Conservation (phyloP, 2,888 invertebrate species). For the Orgyia antiqua region DNA sequence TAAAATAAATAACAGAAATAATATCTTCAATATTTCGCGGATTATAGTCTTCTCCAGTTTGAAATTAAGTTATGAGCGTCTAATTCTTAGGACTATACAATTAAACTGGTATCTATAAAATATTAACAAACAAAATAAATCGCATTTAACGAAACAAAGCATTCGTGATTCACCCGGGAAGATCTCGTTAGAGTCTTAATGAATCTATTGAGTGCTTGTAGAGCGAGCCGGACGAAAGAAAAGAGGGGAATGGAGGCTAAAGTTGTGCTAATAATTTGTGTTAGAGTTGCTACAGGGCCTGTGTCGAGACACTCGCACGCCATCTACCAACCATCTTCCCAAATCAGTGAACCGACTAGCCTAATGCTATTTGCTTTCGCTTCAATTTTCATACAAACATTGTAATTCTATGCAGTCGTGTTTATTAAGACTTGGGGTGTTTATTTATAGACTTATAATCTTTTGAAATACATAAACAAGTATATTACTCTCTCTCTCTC, state of each 20-base stretch:
- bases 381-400: constrained; percentile 38
- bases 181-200: constrained; percentile 75
- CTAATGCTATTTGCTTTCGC: constrained; percentile 52
- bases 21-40: no score
- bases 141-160: constrained; percentile 71
- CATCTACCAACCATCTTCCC: constrained; percentile 24
- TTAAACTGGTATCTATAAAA: constrained; percentile 29
- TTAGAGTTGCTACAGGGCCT: constrained; percentile 29
- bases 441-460: not conserved
- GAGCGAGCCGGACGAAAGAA: constrained; percentile 63
- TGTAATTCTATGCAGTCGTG: constrained; percentile 27
- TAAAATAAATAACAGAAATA: no score
- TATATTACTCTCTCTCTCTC: no score
- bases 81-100: constrained; percentile 5
- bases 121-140: constrained; percentile 64
- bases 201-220: constrained; percentile 74
- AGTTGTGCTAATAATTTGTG: constrained; percentile 68
- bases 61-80: constrained; percentile 3
- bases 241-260: constrained; percentile 41
- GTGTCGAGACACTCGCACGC: constrained; percentile 21
- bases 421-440: constrained; percentile 6
- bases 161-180: constrained; percentile 65
- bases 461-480: no score
- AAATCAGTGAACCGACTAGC: constrained; percentile 49
- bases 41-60: no score